phyloP scores from a whole-genome alignment of 2,113 vertebrate species.

The Limanda limanda region DNA sequence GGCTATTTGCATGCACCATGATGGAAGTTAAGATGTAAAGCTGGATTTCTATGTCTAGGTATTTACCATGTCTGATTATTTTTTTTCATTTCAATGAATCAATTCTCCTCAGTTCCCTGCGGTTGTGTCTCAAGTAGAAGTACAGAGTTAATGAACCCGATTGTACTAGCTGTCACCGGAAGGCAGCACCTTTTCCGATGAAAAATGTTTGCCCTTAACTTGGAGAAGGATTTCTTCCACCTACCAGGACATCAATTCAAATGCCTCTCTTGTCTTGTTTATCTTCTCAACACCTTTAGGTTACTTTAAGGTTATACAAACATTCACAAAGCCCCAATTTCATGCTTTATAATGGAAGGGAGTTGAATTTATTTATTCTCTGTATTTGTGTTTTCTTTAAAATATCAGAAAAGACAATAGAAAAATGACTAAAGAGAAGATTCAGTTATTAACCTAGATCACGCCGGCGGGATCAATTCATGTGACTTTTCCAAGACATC shows the following conservation, averaged over 20 bases:
- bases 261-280: background rate
- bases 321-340: background rate
- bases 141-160: constrained; percentile 49
- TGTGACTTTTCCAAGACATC: no score
- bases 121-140: constrained; percentile 36
- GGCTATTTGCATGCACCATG: constrained; percentile 60
- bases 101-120: constrained; percentile 17
- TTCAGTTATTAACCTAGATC: no score
- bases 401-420: no score
- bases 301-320: background rate
- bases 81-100: constrained; percentile 29
- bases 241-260: constrained; percentile 18
- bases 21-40: constrained; percentile 24
- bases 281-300: background rate
- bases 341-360: background rate
- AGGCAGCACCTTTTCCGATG: constrained; percentile 41
- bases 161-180: constrained; percentile 49
- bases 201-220: constrained; percentile 58
- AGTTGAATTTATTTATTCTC: background rate
- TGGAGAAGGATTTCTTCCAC: constrained; percentile 42
- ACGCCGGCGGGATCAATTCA: no score
- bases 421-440: no score
- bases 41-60: constrained; percentile 33
- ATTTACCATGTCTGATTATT: constrained; percentile 27
- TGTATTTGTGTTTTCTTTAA: background rate